These are phyloP conservation scores for Apamea sordens DNA, from an alignment of 2,888 invertebrate genomes.

Conservation along the genomic window DNA sequence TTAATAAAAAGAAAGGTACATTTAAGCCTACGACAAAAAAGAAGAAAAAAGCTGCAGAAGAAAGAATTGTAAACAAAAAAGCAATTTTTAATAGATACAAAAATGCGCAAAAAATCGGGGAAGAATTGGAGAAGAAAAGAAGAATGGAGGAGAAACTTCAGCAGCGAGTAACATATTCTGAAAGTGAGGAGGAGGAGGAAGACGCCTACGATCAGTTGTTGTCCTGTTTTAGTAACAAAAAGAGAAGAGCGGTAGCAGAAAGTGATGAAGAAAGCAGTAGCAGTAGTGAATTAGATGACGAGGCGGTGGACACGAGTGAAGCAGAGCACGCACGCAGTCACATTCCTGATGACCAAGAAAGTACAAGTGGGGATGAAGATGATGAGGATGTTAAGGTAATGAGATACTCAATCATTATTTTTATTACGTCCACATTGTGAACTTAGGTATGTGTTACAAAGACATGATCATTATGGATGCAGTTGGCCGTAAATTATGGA, in stretches of 20 bases:
- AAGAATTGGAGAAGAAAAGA: slow-evolving; percentile 85
- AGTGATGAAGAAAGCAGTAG: slow-evolving; percentile 77
- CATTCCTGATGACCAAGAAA: slow-evolving; percentile 21
- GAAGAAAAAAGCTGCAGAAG: slow-evolving; percentile 74
- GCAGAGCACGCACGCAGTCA: slow-evolving; percentile 8
- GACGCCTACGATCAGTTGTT: slow-evolving; percentile 89
- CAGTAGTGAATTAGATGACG: slow-evolving; percentile 55
- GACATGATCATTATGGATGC: background rate
- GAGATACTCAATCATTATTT: background rate
- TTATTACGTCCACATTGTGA: background rate
- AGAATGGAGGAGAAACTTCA: slow-evolving; percentile 80
- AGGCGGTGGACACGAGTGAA: slow-evolving; percentile 26
- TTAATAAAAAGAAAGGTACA: slow-evolving; percentile 75
- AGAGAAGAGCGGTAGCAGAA: slow-evolving; percentile 69
- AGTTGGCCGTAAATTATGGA: background rate
- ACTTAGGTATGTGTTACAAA: too few relatives aligned
- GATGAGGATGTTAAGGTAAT: slow-evolving; percentile 63
- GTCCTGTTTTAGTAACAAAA: slow-evolving; percentile 84
- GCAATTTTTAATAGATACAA: slow-evolving; percentile 88
- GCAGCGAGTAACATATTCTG: slow-evolving; percentile 81
- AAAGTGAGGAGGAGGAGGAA: slow-evolving; percentile 88
- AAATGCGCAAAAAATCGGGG: slow-evolving; percentile 86
- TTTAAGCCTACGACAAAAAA: slow-evolving; percentile 75
- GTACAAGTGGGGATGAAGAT: slow-evolving; percentile 34
- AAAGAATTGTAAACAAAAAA: slow-evolving; percentile 82